Base-by-base conservation (phyloP, 2,888 invertebrate species). In the Idaea biselata region DNA sequence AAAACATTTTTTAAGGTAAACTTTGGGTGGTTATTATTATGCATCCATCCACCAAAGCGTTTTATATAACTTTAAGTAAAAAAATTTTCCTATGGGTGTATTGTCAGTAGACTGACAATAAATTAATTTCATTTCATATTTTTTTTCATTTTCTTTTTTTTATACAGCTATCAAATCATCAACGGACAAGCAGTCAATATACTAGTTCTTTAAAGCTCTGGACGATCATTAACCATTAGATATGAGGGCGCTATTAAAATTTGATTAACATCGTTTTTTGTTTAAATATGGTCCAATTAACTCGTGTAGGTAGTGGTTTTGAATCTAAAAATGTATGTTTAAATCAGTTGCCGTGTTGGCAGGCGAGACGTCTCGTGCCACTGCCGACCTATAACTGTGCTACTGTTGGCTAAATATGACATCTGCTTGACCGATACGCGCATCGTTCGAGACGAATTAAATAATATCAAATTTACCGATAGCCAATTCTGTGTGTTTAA, bases 341-440 rank as follows among this genome's bases (percentile, higher is more conserved):
- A 66, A 72, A 73, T 70, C 68, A 69, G 68, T 70, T 75, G 70
- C 67, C 73, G 72, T 68, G 67, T 75, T 75, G 78, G 77, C 78
- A 80, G 73, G 68, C 71, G 68, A 59, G 58, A 53, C 66, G 75
- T 66, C 58, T 56, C 25, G 59, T 58, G 58, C 54, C 61, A 63
- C 64, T 62, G 53, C 66, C 63, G 60, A 66, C 63, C 65, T 61
- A 68, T 73, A 70, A 67, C 71, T 70, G 68, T 64, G 62, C 58
- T 60, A 16, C 68, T 68, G 65, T 67, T 69, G 63, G 72, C 73
- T 76, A 44, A 8, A 44, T 44, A 44, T 11, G 44, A 44, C 44
- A 44, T 44, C 44, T 44, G 14, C 44, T 14, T 44, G 44, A 44
- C 6, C 57, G 55, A 58, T 33, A 17, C 25, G 8, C 6, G 11